Base-by-base conservation (phyloP, 2,797 vertebrate genomes). In the Cynopterus sphinx region DNA sequence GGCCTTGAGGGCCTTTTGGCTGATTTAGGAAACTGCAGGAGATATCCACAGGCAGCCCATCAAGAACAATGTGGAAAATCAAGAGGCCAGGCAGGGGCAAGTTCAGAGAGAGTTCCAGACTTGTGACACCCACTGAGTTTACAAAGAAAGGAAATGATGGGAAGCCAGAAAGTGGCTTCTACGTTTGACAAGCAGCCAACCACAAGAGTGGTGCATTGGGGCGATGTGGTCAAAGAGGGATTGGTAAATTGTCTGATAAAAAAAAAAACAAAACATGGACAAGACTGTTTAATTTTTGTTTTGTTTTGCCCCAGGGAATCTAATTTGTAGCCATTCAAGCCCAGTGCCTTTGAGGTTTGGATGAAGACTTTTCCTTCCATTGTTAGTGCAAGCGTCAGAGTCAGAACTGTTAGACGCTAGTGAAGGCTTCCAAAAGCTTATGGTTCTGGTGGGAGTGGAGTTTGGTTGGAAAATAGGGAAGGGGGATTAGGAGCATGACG, bases 281-380 rank as follows among this genome's bases (percentile, higher is more conserved):
- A 31, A 41, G 24, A 6, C 11, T 17, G 26, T 51, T 61, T 86
- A 68, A 53, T 91, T 57, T 70, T 5, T 57, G 4, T 19, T 46
- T 26, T 53, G 41, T 77, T 33, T 59, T n/a, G 17, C n/a, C 28
- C 57, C 21, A 90, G 73, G 70, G 68, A 87, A 67, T 95, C 82
- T n/a, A 31, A 70, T 84, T 36, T 74, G 57, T 46, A 78, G 59
- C 71, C 84, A 70, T 71, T 96, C 51, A 94, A 93, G 87, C 67
- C 82, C 81, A 87, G 36, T 83, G 51, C 63, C 57, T 93, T 86
- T 96, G 96, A 91, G 81, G 85, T 93, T 51, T 87, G 73, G 43
- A 73, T 63, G 75, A 79, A 82, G 85, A 31, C 26, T 61, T 79
- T 83, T 53, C 36, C 28, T 92, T 59, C 22, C 0, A 13, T 89